Evolutionary conservation across 2,888 invertebrate species (phyloP).

Genomic region (Tachina grossa): DNA sequence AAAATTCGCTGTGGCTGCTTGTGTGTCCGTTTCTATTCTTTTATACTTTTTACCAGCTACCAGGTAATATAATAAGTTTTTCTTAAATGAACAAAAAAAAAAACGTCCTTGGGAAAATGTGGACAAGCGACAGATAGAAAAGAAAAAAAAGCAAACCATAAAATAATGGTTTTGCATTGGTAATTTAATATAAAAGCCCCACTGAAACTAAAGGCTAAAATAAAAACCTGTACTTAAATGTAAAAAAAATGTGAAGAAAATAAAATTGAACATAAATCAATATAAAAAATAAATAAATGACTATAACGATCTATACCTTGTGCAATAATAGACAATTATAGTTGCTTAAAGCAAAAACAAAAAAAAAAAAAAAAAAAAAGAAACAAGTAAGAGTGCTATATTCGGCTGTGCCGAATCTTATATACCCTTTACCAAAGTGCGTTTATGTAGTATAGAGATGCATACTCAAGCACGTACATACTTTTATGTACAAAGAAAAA

Average conservation of each 20-base stretch:
- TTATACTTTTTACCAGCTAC: not conserved
- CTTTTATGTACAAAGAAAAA: too few species aligned
- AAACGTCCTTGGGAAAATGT: not conserved
- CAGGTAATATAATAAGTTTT: slow-evolving; percentile 48
- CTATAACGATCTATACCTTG: slow-evolving; percentile 21
- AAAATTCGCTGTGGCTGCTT: not conserved
- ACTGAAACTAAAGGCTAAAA: slow-evolving; percentile 39
- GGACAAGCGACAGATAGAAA: not conserved
- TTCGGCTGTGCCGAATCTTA: too few species aligned
- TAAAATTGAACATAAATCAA: not conserved
- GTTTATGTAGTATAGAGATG: too few species aligned
- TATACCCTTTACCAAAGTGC: too few species aligned
- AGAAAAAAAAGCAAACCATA: not conserved
- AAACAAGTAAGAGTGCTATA: too few species aligned
- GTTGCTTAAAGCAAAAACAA: slow-evolving; percentile 24
- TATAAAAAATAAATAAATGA: slow-evolving; percentile 18
- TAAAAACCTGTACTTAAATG: not conserved
- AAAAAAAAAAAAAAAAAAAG: too few species aligned
- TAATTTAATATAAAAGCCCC: slow-evolving; percentile 45
- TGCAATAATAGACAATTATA: slow-evolving; percentile 32
- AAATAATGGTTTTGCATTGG: slow-evolving; percentile 25
- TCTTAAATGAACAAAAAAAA: not conserved
- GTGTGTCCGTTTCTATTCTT: not conserved
- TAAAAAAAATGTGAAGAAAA: slow-evolving; percentile 1
- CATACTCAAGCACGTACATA: too few species aligned